phyloP scores from a whole-genome alignment of 2,888 invertebrate species.

The Mythimna impura region DNA sequence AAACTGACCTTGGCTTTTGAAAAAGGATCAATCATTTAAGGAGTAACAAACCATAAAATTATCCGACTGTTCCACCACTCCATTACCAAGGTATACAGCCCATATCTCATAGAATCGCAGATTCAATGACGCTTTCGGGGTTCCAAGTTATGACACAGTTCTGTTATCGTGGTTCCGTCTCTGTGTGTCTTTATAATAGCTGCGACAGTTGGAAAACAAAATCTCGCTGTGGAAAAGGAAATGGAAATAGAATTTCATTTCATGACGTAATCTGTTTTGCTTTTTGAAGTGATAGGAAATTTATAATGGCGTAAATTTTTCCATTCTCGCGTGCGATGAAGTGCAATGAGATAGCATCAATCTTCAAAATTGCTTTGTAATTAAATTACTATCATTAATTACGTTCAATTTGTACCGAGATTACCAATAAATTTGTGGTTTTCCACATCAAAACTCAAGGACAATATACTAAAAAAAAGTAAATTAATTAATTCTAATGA shows the following conservation, averaged over 20 bases:
- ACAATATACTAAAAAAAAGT: background rate
- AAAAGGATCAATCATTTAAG: constrained; percentile 24
- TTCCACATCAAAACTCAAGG: background rate
- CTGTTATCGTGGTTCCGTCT: constrained; percentile 15
- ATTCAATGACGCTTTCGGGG: constrained; percentile 49
- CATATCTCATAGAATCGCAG: constrained; percentile 14
- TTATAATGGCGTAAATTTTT: constrained; percentile 12
- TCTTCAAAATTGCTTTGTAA: background rate
- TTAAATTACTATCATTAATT: background rate
- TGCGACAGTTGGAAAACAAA: constrained; percentile 43
- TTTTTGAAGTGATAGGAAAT: constrained; percentile 12
- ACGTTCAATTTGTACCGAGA: background rate
- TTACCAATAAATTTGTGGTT: background rate
- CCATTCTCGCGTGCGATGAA: background rate
- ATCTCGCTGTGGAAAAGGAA: constrained; percentile 1
- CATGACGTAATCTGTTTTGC: constrained; percentile 1
- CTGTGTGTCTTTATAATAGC: constrained; percentile 13
- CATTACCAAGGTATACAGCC: constrained; percentile 39
- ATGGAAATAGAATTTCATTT: constrained; percentile 14
- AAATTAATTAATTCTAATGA: background rate
- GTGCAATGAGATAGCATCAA: background rate
- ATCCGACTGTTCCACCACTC: constrained; percentile 9
- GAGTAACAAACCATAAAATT: constrained; percentile 35
- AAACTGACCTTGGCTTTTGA: constrained; percentile 36
- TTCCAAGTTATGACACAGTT: constrained; percentile 26